These are phyloP conservation scores for Pagetopsis macropterus DNA, from an alignment of 2,797 vertebrate species.

Conservation along the genomic window DNA sequence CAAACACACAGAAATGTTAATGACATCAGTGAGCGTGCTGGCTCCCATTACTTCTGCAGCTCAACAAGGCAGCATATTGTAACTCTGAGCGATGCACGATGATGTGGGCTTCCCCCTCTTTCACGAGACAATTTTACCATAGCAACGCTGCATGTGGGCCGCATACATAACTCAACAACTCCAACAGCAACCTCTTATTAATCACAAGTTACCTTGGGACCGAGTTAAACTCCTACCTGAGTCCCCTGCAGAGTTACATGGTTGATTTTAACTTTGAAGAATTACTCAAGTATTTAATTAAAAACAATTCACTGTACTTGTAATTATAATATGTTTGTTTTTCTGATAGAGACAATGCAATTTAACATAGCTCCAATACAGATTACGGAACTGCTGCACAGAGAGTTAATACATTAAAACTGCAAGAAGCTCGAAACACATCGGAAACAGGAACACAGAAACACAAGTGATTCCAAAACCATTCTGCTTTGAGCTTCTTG, in stretches of 20 bases:
- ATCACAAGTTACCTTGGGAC: slow-evolving; percentile 9
- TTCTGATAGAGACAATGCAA: too few relatives aligned
- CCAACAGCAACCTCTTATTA: slow-evolving; percentile 23
- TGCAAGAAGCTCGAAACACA: too few relatives aligned
- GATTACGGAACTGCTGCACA: too few relatives aligned
- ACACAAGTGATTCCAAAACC: too few relatives aligned
- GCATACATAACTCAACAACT: slow-evolving; percentile 11
- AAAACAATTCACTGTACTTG: not conserved
- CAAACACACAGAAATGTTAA: slow-evolving; percentile 55
- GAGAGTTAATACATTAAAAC: too few relatives aligned
- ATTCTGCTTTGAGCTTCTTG: too few relatives aligned
- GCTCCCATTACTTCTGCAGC: slow-evolving; percentile 66
- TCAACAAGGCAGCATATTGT: slow-evolving; percentile 82
- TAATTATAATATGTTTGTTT: too few relatives aligned
- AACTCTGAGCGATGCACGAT: slow-evolving; percentile 9
- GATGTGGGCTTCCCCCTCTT: slow-evolving; percentile 51
- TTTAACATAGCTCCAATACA: too few relatives aligned
- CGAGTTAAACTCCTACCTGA: not conserved
- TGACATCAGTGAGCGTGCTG: slow-evolving; percentile 66
- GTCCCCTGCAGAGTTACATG: not conserved
- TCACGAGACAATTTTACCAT: slow-evolving; percentile 57
- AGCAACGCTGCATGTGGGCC: slow-evolving; percentile 21
- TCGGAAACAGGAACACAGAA: too few relatives aligned
- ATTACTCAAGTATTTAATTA: not conserved
- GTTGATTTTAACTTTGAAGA: not conserved